These are phyloP conservation scores for Prinia subflava DNA, from an alignment of 2,113 vertebrate species.

Conservation along the genomic window DNA sequence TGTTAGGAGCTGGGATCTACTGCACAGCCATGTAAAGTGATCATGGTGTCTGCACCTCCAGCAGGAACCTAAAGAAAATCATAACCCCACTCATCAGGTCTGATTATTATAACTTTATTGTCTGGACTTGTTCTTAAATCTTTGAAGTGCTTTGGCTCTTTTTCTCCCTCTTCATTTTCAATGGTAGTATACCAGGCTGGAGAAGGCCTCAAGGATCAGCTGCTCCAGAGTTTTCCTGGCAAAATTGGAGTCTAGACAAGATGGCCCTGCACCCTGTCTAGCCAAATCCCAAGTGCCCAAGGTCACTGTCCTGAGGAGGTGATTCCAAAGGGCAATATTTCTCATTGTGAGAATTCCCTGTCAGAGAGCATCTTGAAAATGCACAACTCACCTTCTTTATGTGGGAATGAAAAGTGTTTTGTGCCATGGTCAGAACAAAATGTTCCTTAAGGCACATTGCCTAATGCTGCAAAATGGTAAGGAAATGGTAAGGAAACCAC, in stretches of 20 bases:
- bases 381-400: not conserved
- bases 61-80: not conserved
- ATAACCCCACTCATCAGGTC: not conserved
- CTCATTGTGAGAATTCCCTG: not conserved
- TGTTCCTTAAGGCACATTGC: fast-evolving
- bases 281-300: not conserved
- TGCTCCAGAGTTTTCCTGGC: not conserved
- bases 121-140: not conserved
- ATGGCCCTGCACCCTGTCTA: not conserved
- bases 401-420: not conserved
- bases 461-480: not conserved
- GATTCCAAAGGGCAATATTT: not conserved
- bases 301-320: fast-evolving
- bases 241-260: not conserved
- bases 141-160: not conserved
- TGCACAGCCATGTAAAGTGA: not conserved
- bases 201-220: not conserved
- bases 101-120: not conserved
- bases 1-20: not conserved
- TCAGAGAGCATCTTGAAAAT: not conserved
- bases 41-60: not conserved
- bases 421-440: not conserved
- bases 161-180: not conserved
- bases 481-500: no score
- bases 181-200: not conserved